These are phyloP conservation scores for Vireo griseus DNA, from an alignment of 2,797 vertebrate species.

Conservation along the genomic window DNA sequence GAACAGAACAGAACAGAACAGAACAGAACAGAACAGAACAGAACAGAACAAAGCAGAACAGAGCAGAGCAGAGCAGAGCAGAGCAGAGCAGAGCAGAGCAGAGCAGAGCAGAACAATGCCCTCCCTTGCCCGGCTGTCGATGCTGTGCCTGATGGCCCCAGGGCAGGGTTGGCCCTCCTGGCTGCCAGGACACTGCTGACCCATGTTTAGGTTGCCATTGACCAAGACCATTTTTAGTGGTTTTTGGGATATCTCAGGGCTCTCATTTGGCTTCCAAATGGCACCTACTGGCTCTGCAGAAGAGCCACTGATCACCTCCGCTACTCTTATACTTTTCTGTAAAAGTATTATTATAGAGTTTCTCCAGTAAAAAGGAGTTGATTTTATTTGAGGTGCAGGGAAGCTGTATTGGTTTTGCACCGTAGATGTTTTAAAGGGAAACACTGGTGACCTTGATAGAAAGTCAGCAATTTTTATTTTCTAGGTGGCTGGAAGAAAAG, in stretches of 20 bases:
- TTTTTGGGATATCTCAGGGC: background rate
- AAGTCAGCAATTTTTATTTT: background rate
- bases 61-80: background rate
- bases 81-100: background rate
- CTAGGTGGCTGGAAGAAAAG: background rate
- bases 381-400: background rate
- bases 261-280: background rate
- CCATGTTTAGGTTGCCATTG: fast-evolving
- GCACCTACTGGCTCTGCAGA: background rate
- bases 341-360: background rate
- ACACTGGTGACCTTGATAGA: background rate
- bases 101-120: background rate
- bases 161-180: background rate
- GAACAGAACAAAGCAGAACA: background rate
- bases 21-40: background rate
- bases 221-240: background rate
- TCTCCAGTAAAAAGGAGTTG: background rate
- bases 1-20: background rate
- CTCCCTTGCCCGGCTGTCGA: background rate
- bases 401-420: background rate
- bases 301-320: background rate
- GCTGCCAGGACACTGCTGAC: fast-evolving
- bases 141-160: background rate
- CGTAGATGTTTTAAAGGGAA: background rate
- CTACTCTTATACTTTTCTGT: background rate